Evolutionary conservation across 2,888 invertebrate species (phyloP).

Genomic region (Callinectes sapidus): DNA sequence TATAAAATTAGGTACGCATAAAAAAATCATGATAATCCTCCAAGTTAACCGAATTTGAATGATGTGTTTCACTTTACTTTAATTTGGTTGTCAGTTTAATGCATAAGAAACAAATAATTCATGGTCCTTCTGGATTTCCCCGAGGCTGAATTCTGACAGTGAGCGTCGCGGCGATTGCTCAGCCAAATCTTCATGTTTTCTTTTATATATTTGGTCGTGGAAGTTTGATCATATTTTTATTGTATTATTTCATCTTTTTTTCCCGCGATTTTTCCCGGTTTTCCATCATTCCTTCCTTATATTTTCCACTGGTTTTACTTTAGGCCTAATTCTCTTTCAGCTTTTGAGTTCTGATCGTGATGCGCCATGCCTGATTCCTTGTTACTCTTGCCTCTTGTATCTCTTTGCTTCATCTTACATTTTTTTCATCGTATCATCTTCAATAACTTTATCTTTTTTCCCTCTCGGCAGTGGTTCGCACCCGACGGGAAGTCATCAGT

Average conservation of each 20-base stretch:
- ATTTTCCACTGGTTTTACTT: background rate
- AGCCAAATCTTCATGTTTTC: background rate
- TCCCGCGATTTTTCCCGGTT: background rate
- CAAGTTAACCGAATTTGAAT: background rate
- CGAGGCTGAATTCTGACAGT: background rate
- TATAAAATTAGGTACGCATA: background rate
- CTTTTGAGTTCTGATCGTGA: background rate
- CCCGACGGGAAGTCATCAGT: conserved; percentile 65
- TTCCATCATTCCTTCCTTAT: background rate
- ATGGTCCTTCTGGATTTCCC: background rate
- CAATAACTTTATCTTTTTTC: conserved; percentile 25
- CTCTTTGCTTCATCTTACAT: background rate
- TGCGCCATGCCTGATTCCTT: background rate
- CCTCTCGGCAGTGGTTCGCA: conserved; percentile 38
- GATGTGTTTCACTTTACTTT: background rate
- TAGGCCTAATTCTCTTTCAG: background rate
- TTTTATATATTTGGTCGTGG: background rate
- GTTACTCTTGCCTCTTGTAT: no score
- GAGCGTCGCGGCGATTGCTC: background rate
- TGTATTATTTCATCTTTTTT: background rate
- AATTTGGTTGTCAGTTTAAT: background rate
- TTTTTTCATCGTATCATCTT: conserved; percentile 14
- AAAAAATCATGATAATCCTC: background rate
- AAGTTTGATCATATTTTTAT: background rate
- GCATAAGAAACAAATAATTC: background rate